Conservation (phyloP, 2,797 vertebrate genomes). For the Naso thynnoides region DNA sequence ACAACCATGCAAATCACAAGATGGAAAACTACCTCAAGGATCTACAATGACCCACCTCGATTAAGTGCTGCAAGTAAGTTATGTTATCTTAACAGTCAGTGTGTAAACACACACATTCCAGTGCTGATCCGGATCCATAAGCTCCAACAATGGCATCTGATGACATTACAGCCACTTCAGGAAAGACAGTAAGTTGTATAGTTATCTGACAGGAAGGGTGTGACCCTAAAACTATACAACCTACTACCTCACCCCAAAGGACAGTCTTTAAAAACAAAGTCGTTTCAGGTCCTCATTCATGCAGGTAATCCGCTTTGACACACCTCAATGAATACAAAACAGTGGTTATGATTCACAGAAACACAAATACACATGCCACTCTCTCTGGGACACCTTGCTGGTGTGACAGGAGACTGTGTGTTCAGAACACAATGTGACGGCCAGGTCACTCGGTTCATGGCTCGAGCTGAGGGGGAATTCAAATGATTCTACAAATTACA, state of each 20-base stretch:
- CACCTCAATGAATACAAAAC: constrained; percentile 64
- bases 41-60: constrained; percentile 3
- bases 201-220: constrained; percentile 97
- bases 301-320: constrained; percentile 61
- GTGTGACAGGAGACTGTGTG: constrained; percentile 35
- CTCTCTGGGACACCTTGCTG: constrained; percentile 47
- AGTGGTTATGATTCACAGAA: constrained; percentile 73
- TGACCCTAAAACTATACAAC: constrained; percentile 99
- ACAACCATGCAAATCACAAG: background rate
- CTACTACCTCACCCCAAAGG: constrained; percentile 99
- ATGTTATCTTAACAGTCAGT: constrained; percentile 3
- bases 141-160: constrained; percentile 65
- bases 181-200: constrained; percentile 99
- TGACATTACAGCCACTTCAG: constrained; percentile 97
- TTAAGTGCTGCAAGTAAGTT: constrained; percentile 17
- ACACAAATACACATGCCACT: constrained; percentile 62
- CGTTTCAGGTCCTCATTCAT: constrained; percentile 39
- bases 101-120: constrained; percentile 23
- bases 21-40: background rate
- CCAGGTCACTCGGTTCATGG: constrained; percentile 66
- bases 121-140: constrained; percentile 37
- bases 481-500: constrained; percentile 55
- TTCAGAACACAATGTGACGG: constrained; percentile 55
- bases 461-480: constrained; percentile 54
- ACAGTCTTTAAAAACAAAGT: constrained; percentile 82